Conservation (phyloP, 64 coral and sea anemone species). For the Stichodactyla helianthus region DNA sequence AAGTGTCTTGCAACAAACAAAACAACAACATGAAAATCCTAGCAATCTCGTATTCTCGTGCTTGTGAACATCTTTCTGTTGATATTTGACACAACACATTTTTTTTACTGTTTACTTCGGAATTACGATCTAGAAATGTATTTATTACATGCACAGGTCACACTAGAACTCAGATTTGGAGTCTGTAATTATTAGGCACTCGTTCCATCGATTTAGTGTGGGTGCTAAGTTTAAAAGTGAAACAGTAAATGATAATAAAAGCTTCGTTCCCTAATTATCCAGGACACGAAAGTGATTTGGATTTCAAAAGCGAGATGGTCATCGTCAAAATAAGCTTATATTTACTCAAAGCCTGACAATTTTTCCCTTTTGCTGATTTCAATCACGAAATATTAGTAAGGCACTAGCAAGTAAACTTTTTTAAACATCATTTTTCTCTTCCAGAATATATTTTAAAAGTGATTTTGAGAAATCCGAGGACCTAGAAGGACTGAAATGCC, state of each 20-base stretch:
- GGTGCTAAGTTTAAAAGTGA: background rate
- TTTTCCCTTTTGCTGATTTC: background rate
- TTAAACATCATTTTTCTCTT: background rate
- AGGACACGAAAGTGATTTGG: background rate
- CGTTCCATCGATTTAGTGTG: background rate
- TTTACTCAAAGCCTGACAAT: constrained; percentile 8
- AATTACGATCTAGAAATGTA: background rate
- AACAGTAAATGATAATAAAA: constrained; percentile 1
- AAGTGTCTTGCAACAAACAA: background rate
- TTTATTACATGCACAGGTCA: background rate
- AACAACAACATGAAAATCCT: background rate
- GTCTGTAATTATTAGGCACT: background rate
- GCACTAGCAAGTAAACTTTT: background rate
- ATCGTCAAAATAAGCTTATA: background rate
- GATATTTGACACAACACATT: background rate
- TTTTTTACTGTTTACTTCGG: background rate
- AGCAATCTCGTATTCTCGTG: background rate
- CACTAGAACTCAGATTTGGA: background rate
- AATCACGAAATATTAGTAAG: background rate
- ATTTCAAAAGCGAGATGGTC: background rate
- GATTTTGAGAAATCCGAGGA: background rate
- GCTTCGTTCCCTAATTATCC: background rate
- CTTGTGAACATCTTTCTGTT: background rate
- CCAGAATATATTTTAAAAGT: background rate
- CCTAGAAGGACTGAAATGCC: background rate